phyloP scores from a whole-genome alignment of 1,140 invertebrate species.

The Papilio aristodemus region DNA sequence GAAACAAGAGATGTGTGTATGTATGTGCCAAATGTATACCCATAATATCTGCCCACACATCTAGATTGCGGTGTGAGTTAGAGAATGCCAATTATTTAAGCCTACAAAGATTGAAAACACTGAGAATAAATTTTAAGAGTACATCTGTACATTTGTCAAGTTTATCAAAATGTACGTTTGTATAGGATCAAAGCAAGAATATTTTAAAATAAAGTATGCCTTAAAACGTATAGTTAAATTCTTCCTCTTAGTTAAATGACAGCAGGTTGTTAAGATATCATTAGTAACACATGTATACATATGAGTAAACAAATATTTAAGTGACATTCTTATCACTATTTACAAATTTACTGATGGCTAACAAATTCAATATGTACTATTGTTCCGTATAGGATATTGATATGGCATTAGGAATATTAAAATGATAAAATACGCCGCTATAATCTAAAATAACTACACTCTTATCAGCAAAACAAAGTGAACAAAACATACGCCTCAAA shows the following conservation, averaged over 20 bases:
- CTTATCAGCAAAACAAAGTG: conserved; percentile 24
- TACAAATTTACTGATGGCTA: background rate
- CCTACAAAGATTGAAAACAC: too few species aligned
- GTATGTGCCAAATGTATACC: too few species aligned
- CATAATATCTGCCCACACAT: too few species aligned
- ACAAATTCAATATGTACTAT: conserved; percentile 11
- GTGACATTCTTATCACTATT: background rate
- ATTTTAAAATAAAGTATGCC: background rate
- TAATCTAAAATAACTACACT: conserved; percentile 9
- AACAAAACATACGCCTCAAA: conserved; percentile 15
- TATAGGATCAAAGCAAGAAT: too few species aligned
- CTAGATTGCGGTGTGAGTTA: too few species aligned
- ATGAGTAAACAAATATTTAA: background rate
- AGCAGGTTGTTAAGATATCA: background rate
- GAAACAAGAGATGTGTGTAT: too few species aligned
- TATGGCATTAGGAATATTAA: background rate
- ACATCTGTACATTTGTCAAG: too few species aligned
- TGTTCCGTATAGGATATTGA: background rate
- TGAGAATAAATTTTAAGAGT: too few species aligned
- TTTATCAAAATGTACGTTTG: too few species aligned
- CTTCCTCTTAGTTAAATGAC: background rate
- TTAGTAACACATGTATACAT: background rate
- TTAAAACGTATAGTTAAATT: background rate
- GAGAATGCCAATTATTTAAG: too few species aligned
- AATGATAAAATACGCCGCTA: conserved; percentile 1